Conservation (phyloP, 2,113 vertebrate genomes). For the Ranitomeya variabilis region DNA sequence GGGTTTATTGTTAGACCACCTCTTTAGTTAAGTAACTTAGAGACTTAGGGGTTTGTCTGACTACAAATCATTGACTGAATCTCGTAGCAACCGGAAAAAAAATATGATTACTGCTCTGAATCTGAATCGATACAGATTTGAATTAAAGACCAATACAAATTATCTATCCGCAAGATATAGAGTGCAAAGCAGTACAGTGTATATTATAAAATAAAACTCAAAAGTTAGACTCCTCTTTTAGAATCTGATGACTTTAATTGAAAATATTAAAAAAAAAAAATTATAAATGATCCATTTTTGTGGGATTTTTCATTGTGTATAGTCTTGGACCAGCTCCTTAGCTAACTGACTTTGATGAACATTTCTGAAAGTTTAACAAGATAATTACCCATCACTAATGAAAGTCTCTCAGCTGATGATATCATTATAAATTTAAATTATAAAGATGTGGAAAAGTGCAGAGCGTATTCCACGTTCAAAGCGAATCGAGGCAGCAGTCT, state of each 20-base stretch:
- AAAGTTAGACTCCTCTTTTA: neutral
- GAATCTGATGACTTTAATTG: neutral
- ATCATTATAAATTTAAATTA: constrained; percentile 54
- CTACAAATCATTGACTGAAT: too few relatives aligned
- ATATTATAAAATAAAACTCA: neutral
- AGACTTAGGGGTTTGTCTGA: too few relatives aligned
- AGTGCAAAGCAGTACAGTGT: neutral
- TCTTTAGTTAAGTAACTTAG: too few relatives aligned
- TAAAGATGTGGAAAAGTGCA: constrained; percentile 38
- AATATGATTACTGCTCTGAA: too few relatives aligned
- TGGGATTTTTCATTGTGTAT: neutral
- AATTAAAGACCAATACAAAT: too few relatives aligned
- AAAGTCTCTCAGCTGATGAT: constrained; percentile 43
- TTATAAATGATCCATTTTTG: neutral
- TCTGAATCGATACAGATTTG: too few relatives aligned
- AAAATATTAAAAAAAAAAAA: neutral
- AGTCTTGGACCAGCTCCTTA: neutral
- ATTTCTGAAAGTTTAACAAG: constrained; percentile 46
- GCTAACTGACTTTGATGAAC: constrained; percentile 42
- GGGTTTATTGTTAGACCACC: too few relatives aligned
- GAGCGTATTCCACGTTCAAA: constrained; percentile 39
- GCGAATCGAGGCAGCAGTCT: constrained; percentile 35
- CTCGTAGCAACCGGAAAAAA: too few relatives aligned
- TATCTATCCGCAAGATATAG: too few relatives aligned
- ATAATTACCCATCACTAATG: constrained; percentile 44